Base-by-base conservation (phyloP, 2,797 vertebrate genomes). In the Sarcophilus harrisii region DNA sequence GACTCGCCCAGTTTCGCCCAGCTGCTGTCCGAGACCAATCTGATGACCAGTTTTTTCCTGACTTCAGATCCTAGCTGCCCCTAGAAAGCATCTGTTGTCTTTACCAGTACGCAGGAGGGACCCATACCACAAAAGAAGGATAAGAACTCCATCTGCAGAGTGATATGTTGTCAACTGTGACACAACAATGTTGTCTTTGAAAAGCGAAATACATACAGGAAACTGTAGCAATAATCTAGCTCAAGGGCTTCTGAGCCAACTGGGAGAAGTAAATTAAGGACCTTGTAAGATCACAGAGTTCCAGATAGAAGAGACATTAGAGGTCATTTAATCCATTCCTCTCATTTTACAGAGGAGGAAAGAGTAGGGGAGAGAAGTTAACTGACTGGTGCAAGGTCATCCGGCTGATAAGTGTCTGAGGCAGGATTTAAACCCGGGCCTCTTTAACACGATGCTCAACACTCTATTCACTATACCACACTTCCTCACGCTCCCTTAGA, bases 201-300 rank as follows among this genome's bases (percentile, higher is more conserved):
- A 27, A 87, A 87, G 27, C 38, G 92, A 94, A 92, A 90, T 96
- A 92, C 90, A 89, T 81, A 95, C 11, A 93, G 38, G 91, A 94
- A 94, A 30, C 3, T 10, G 8, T 94, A 24, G 11, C 58, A 92
- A 55, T 55, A 55, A 95, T 90, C 57, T n/a, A 96, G 4, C 38
- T 30, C 24, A 96, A 62, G 13, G 32, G 89, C 94, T 96, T 95
- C 38, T 92, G 94, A 96, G 30, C 29, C 57, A 21, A 8, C 90
- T 96, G 21, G 5, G 28, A 94, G 1, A 28, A 32, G 21, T 95
- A 92, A 94, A 81, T 62, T 93, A 8, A 92, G 11, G 29, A 92
- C 10, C 2, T 90, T 95, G 94, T 92, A 96, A 28, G 66, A 73
- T 73, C n/a, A 73, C 2, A 3, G 18, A 73, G n/a, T 73, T 28